Evolutionary conservation across 2,797 vertebrate species (phyloP).

Genomic region (Lepus oiostolus): DNA sequence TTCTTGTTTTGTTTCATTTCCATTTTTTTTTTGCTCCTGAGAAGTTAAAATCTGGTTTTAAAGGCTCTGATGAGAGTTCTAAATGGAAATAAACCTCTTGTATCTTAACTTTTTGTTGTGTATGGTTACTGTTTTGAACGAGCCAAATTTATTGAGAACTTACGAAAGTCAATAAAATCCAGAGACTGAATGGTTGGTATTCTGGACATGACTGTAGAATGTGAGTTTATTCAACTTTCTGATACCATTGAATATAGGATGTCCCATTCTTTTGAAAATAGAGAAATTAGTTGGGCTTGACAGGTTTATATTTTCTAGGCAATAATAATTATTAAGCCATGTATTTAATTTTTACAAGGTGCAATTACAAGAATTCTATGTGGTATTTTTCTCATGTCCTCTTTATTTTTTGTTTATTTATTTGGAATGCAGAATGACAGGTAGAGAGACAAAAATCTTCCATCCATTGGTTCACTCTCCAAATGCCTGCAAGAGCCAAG

Average conservation of each 20-base stretch:
- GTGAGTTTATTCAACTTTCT: slow-evolving; percentile 23
- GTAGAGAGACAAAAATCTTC: too few relatives aligned
- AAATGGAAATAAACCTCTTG: slow-evolving; percentile 20
- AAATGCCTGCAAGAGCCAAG: too few relatives aligned
- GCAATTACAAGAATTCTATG: neutral
- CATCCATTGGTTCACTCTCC: too few relatives aligned
- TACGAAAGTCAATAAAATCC: neutral
- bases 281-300: neutral
- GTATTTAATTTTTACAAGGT: neutral
- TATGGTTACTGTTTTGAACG: neutral
- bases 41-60: neutral
- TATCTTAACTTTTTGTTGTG: neutral
- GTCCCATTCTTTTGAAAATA: neutral
- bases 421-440: too few relatives aligned
- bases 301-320: slow-evolving; percentile 22
- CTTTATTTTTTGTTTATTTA: neutral
- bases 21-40: neutral
- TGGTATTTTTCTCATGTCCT: neutral
- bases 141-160: neutral
- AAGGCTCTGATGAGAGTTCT: slow-evolving; percentile 44
- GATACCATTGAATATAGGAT: neutral
- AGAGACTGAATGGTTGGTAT: neutral
- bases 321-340: neutral
- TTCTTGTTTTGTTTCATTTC: slow-evolving; percentile 1
- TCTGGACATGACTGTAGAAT: neutral